Percentiles rank a stretch among this genome's conserved stretches.
Conservation (phyloP, 2,888 invertebrate genomes). For the Oscheius sp. region DNA sequence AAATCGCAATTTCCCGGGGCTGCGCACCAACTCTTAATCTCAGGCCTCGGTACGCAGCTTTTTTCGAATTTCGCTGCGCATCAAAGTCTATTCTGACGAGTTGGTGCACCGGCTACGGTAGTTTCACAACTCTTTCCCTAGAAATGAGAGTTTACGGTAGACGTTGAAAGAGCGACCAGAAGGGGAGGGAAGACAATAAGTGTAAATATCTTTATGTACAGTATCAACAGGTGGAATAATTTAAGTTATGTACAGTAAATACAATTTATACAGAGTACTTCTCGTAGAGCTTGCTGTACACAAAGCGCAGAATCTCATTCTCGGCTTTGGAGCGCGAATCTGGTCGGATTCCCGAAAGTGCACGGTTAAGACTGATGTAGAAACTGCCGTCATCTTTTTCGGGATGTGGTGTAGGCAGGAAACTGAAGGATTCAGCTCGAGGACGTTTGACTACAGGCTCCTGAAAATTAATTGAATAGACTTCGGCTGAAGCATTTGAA, state of each 20-base stretch:
- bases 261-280: constrained; percentile 16
- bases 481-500: too few relatives aligned
- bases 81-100: too few relatives aligned
- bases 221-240: not conserved
- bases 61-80: too few relatives aligned
- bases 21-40: too few relatives aligned
- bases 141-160: too few relatives aligned
- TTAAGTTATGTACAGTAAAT: not conserved
- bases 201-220: not conserved
- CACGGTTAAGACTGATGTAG: constrained; percentile 32
- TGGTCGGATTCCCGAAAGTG: constrained; percentile 17
- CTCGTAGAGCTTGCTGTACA: constrained; percentile 35
- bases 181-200: not conserved
- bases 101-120: too few relatives aligned
- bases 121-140: too few relatives aligned
- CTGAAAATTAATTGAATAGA: constrained; percentile 6
- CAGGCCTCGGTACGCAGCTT: too few relatives aligned
- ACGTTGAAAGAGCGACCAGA: not conserved
- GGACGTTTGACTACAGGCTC: constrained; percentile 22
- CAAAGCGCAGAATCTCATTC: constrained; percentile 36
- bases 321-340: constrained; percentile 28
- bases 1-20: too few relatives aligned
- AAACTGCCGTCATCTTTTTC: constrained; percentile 23
- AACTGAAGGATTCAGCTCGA: constrained; percentile 13
- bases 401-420: constrained; percentile 2